phyloP scores from a whole-genome alignment of 1,140 invertebrate genomes.

The Platyura marginata region DNA sequence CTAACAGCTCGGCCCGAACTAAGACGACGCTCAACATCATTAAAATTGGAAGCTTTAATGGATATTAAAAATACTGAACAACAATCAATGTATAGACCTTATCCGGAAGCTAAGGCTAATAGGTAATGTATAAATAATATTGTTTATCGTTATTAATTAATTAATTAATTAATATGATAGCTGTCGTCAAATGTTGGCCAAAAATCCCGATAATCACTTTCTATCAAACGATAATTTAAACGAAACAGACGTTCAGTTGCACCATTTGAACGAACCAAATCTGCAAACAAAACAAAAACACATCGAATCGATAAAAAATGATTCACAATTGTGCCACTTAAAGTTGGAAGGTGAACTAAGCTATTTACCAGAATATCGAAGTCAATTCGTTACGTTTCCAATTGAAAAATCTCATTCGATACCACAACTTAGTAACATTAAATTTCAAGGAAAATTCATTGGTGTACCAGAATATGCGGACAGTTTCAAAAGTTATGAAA shows the following conservation, averaged over 20 bases:
- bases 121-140: too few relatives aligned
- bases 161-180: constrained; percentile 8
- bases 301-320: constrained; percentile 7
- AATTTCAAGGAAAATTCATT: constrained; percentile 17
- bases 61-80: constrained; percentile 18
- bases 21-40: constrained; percentile 16
- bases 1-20: constrained; percentile 7
- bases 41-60: constrained; percentile 21
- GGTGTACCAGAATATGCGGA: constrained; percentile 19
- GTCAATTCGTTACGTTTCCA: constrained; percentile 17
- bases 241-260: too few relatives aligned
- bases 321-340: constrained; percentile 13
- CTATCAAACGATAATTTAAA: too few relatives aligned
- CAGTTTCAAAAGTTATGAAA: constrained; percentile 21
- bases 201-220: constrained; percentile 4
- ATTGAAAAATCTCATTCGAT: constrained; percentile 22
- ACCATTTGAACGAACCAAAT: constrained; percentile 3
- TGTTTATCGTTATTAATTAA: too few relatives aligned
- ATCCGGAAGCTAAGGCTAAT: too few relatives aligned
- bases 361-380: constrained; percentile 11
- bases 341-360: constrained; percentile 7
- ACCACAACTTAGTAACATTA: constrained; percentile 19
- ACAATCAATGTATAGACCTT: too few relatives aligned
- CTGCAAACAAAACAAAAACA: constrained; percentile 1
- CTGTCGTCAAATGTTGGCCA: background rate